Evolutionary conservation across 2,888 invertebrate species (phyloP).

Genomic region (Mechanitis mazaeus): DNA sequence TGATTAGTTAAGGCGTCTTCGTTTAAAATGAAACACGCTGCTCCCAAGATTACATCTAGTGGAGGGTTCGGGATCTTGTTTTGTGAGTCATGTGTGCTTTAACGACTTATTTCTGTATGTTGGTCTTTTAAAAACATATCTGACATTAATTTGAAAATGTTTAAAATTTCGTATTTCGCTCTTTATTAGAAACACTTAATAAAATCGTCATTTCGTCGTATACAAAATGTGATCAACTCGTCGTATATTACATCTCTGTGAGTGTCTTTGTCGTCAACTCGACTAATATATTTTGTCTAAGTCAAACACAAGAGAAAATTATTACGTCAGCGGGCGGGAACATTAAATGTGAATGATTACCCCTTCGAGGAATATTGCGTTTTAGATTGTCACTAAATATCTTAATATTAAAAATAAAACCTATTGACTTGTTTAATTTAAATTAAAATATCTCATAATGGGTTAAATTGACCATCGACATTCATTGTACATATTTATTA

Average conservation of each 20-base stretch:
- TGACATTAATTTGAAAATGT: too few relatives aligned
- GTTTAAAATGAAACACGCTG: slow-evolving; percentile 54
- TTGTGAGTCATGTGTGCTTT: neutral
- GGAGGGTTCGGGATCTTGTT: neutral
- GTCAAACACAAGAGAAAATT: slow-evolving; percentile 40
- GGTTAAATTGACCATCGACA: too few relatives aligned
- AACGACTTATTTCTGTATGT: neutral
- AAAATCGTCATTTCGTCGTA: too few relatives aligned
- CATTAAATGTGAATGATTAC: slow-evolving; percentile 49
- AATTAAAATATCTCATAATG: neutral
- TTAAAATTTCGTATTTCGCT: too few relatives aligned
- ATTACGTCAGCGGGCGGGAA: slow-evolving; percentile 38
- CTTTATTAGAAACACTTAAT: too few relatives aligned
- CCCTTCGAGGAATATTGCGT: slow-evolving; percentile 12
- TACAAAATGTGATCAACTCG: neutral
- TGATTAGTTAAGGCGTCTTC: slow-evolving; percentile 66
- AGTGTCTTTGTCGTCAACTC: slow-evolving; percentile 9
- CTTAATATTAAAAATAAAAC: neutral
- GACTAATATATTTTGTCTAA: slow-evolving; percentile 27
- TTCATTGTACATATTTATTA: too few relatives aligned
- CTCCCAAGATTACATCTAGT: slow-evolving; percentile 11
- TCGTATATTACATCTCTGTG: neutral
- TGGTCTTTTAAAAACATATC: too few relatives aligned
- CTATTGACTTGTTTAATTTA: neutral
- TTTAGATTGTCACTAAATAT: neutral